These are phyloP conservation scores for Drosophila arawakana DNA, from an alignment of 1,140 invertebrate genomes.

Conservation along the genomic window DNA sequence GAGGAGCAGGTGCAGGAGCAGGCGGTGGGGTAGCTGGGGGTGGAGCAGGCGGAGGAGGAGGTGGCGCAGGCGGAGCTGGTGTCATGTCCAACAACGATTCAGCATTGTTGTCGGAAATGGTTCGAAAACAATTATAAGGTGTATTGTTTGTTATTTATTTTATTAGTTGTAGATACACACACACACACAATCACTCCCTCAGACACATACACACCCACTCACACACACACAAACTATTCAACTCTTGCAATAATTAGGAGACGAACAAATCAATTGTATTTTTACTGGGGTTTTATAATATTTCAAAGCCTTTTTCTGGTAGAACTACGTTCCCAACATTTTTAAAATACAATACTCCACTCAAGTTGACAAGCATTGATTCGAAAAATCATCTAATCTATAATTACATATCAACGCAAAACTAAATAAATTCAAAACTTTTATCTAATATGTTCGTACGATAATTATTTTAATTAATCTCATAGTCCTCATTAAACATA, in stretches of 20 bases:
- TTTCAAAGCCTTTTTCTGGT: constrained; percentile 11
- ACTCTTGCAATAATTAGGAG: constrained; percentile 43
- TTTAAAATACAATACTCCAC: no score
- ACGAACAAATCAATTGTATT: constrained; percentile 30
- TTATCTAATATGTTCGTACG: no score
- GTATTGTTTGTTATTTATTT: constrained; percentile 68
- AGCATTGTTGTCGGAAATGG: constrained; percentile 73
- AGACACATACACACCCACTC: constrained; percentile 19
- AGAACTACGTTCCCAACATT: no score
- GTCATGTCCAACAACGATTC: constrained; percentile 70
- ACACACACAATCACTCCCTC: constrained; percentile 3
- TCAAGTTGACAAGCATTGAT: neutral
- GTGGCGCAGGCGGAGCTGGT: constrained; percentile 37
- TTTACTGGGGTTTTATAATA: constrained; percentile 41
- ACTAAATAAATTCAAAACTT: no score
- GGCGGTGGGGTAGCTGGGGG: constrained; percentile 31
- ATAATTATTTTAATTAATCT: no score
- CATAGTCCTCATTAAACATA: no score
- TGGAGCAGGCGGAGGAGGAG: neutral
- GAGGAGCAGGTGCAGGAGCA: neutral
- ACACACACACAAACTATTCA: constrained; percentile 37
- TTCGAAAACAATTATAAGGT: constrained; percentile 79
- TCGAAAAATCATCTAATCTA: no score
- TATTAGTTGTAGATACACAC: constrained; percentile 50
- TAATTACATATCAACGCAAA: no score